Evolutionary conservation across 2,113 vertebrate genomes (phyloP), one percentile per base, ranked within the genome.

Genomic region (Dryoscopus gambensis): DNA sequence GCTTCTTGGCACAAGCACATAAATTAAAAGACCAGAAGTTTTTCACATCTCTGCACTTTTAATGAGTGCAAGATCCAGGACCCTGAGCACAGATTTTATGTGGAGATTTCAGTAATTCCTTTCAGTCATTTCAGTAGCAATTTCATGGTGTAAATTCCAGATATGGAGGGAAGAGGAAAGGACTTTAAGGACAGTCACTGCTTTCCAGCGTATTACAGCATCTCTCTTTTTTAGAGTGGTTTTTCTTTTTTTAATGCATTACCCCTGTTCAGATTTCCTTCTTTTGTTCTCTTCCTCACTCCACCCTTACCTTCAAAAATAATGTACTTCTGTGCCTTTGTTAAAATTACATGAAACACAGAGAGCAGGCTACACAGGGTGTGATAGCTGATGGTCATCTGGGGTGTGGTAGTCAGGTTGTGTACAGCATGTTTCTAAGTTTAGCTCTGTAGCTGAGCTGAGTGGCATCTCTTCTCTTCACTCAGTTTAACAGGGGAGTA

Each of bases 211-310:
- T 33, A 52, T 77, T 74, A 44, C 27, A 83, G 10, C 35, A 59
- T 52, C 19, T 87, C 15, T 85, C 23, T 28, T 85, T 76, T 80
- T 83, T 39, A 67, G 20, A n/a, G 19, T 13, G 14, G 1, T 6
- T 79, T 78, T 40, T 55, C 28, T 44, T 23, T 64, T 89, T 87
- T 68, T 47, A 35, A 39, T 25, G 22, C 15, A 17, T 10, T 78
- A 46, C 77, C 67, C 59, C 44, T n/a, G 24, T 63, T 93, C 75
- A 27, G 22, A 63, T 94, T 96, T 94, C 90, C 95, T 95, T 70
- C 87, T 80, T 97, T 96, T 91, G 85, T 96, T 97, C 59, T 92
- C 25, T 77, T 88, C 68, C 28, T 39, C 75, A 63, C 90, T 55
- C 79, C 87, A 83, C 92, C 90, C 79, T 10, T 89, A 91, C 35